These are phyloP conservation scores for Junonia oenone DNA, from an alignment of 2,888 invertebrate species.

Conservation along the genomic window DNA sequence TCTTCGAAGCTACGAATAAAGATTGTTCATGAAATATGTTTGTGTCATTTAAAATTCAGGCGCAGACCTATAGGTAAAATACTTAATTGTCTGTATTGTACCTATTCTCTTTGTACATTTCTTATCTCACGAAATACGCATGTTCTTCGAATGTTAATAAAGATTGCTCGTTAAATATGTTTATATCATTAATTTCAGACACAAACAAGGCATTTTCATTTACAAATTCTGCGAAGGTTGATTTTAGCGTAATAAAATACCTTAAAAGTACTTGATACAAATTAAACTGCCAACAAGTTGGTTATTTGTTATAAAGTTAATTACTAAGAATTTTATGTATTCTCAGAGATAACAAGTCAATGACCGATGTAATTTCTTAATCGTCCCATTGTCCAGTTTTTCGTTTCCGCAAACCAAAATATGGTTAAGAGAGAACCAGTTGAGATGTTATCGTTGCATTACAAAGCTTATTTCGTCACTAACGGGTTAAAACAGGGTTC, in stretches of 20 bases:
- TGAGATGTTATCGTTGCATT: constrained; percentile 40
- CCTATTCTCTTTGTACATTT: no score
- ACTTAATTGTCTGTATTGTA: no score
- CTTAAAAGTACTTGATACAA: not conserved
- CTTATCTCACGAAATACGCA: no score
- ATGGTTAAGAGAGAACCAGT: constrained; percentile 34
- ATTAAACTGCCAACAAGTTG: not conserved
- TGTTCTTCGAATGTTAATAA: no score
- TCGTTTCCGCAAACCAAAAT: constrained; percentile 11
- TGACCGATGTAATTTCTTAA: constrained; percentile 21
- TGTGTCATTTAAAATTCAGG: no score
- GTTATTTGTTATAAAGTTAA: not conserved
- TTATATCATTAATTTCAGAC: no score
- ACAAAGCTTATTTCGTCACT: constrained; percentile 26
- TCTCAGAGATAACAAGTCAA: constrained; percentile 14
- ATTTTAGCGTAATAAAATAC: not conserved
- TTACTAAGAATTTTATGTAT: constrained; percentile 4
- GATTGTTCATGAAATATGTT: no score
- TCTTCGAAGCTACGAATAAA: no score
- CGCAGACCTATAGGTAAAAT: no score
- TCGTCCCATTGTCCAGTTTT: constrained; percentile 19
- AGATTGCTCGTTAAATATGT: no score
- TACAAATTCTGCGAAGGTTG: not conserved
- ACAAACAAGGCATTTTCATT: not conserved
- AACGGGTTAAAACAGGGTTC: constrained; percentile 20